phyloP scores from a whole-genome alignment of 2,888 invertebrate species.

The Stenichneumon culpator region DNA sequence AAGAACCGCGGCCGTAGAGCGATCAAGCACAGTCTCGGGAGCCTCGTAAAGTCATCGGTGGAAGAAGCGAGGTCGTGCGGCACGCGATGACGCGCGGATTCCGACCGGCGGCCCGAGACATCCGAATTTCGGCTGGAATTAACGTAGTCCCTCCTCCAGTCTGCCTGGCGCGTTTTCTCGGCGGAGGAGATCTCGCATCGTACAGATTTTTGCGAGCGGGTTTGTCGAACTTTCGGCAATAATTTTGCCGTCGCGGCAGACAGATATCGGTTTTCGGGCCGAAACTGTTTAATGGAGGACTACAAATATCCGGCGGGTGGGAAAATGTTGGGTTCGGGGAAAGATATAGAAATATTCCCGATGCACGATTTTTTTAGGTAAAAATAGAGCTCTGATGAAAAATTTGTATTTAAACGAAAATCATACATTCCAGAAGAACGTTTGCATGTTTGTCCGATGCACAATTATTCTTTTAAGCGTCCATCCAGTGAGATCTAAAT shows the following conservation, averaged over 20 bases:
- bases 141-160: neutral
- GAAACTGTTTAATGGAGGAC: neutral
- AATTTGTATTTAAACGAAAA: too few relatives aligned
- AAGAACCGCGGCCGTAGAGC: constrained; percentile 16
- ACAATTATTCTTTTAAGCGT: too few relatives aligned
- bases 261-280: neutral
- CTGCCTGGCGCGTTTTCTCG: neutral
- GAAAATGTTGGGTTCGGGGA: neutral
- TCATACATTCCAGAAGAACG: too few relatives aligned
- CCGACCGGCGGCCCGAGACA: too few relatives aligned
- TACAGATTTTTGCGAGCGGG: neutral
- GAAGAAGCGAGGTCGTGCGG: constrained; percentile 26
- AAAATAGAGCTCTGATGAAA: too few relatives aligned
- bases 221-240: neutral
- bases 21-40: constrained; percentile 24
- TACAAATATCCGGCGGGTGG: neutral
- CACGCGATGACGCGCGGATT: constrained; percentile 35
- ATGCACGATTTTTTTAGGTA: too few relatives aligned
- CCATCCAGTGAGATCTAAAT: too few relatives aligned
- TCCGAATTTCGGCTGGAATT: neutral
- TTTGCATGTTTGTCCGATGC: too few relatives aligned
- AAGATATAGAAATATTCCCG: neutral
- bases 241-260: neutral
- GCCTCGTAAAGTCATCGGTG: constrained; percentile 29
- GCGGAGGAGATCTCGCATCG: neutral